phyloP scores from a whole-genome alignment of 2,113 vertebrate species.

The Dasyornis broadbenti region DNA sequence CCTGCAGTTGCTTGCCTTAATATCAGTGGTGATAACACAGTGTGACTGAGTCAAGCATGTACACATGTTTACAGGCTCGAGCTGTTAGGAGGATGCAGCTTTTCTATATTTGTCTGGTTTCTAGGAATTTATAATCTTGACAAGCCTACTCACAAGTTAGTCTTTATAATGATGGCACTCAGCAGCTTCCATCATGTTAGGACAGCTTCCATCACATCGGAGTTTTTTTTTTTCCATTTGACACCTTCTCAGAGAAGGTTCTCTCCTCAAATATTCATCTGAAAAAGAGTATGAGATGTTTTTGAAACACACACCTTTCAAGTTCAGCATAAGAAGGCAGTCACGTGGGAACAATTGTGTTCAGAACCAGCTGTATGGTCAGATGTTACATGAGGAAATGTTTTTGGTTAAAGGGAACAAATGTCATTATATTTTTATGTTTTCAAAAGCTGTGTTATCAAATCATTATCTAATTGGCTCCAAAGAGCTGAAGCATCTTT shows the following conservation, averaged over 20 bases:
- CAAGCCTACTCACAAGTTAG: neutral
- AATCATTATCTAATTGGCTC: neutral
- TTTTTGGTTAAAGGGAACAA: neutral
- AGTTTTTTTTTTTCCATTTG: neutral
- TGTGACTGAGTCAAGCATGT: neutral
- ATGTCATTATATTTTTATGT: neutral
- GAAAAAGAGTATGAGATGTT: neutral
- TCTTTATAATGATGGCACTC: neutral
- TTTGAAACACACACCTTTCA: neutral
- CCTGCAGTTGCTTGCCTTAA: slow-evolving; percentile 29
- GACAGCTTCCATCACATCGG: neutral
- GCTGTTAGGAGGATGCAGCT: neutral
- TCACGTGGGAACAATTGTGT: neutral
- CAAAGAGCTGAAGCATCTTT: neutral
- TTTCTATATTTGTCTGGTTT: neutral
- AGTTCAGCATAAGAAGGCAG: neutral
- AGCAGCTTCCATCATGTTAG: neutral
- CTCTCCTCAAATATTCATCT: neutral
- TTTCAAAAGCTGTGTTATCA: neutral
- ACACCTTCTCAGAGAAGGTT: neutral
- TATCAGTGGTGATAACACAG: neutral
- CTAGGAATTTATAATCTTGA: neutral
- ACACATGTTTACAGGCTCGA: neutral
- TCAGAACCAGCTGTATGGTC: neutral
- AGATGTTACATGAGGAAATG: neutral